Evolutionary conservation across 2,797 vertebrate species (phyloP).

Genomic region (Anolis apletophallus): DNA sequence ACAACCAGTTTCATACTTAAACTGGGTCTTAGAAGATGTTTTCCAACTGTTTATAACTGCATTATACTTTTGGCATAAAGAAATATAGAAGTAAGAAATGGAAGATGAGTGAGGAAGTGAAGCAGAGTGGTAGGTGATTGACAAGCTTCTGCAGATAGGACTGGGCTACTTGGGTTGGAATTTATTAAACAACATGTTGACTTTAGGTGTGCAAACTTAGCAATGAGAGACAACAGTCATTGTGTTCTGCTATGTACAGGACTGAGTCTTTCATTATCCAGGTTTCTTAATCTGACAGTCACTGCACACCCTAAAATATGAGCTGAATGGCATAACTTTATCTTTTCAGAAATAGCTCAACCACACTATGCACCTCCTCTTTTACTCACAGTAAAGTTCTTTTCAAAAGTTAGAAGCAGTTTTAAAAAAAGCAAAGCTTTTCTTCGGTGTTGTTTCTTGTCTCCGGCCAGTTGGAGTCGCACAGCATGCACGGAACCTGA

Average conservation of each 20-base stretch:
- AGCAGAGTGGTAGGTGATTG: not conserved
- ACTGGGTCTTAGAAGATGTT: not conserved
- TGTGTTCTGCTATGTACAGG: not conserved
- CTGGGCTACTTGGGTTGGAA: not conserved
- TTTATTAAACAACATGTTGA: not conserved
- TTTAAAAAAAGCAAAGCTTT: not conserved
- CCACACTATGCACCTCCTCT: not conserved
- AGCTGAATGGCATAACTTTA: not conserved
- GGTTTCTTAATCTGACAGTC: not conserved
- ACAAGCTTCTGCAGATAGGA: not conserved
- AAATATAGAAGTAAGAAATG: no score
- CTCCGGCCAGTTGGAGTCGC: no score
- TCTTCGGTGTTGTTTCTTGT: not conserved
- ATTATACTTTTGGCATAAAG: not conserved
- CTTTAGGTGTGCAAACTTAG: not conserved
- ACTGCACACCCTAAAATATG: slow-evolving; percentile 3
- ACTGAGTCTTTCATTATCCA: not conserved
- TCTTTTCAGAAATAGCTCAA: not conserved
- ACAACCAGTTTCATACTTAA: not conserved
- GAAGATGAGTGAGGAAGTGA: not conserved
- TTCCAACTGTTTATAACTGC: not conserved
- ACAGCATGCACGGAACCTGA: no score
- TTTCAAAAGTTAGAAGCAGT: not conserved
- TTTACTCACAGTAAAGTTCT: not conserved
- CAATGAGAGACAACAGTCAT: not conserved